A percentile compares a stretch with the other conserved stretches of the same genome.
Evolutionary conservation across 1,140 invertebrate genomes (phyloP).

Genomic region (Penaeus chinensis): DNA sequence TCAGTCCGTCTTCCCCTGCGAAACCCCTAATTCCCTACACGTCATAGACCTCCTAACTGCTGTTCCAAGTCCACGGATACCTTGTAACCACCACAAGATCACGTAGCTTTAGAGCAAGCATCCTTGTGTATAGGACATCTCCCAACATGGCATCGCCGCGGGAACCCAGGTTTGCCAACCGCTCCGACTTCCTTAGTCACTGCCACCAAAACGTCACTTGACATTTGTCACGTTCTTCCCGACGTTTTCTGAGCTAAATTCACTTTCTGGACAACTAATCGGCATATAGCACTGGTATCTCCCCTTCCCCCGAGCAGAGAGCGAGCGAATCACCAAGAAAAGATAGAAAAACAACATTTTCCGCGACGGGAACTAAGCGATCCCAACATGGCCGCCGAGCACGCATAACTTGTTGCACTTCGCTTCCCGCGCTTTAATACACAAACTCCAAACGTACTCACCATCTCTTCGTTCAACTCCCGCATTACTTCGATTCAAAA

Average conservation of each 20-base stretch:
- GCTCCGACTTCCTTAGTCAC: slow-evolving; percentile 4
- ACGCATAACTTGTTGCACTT: slow-evolving; percentile 55
- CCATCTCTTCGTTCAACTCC: slow-evolving; percentile 55
- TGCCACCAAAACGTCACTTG: neutral
- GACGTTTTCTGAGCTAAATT: neutral
- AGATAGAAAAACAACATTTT: neutral
- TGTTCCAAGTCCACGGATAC: too few species aligned
- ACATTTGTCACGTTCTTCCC: neutral
- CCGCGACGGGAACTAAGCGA: neutral
- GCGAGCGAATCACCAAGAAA: neutral
- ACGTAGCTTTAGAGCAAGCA: slow-evolving; percentile 8
- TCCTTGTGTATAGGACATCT: slow-evolving; percentile 23
- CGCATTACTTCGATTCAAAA: slow-evolving; percentile 50
- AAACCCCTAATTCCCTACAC: too few species aligned
- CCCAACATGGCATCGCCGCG: slow-evolving; percentile 48
- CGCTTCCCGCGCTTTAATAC: slow-evolving; percentile 45
- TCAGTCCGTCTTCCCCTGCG: too few species aligned
- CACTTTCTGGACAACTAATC: neutral
- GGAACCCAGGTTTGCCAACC: slow-evolving; percentile 25
- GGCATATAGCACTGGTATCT: neutral
- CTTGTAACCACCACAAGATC: too few species aligned
- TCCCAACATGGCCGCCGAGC: slow-evolving; percentile 48
- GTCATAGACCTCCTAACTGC: too few species aligned
- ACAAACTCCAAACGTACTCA: slow-evolving; percentile 35
- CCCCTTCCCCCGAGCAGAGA: neutral